Percentiles rank a stretch among this genome's conserved stretches.
Evolutionary conservation across 1,140 invertebrate species (phyloP).

Genomic region (Papilio polytes): DNA sequence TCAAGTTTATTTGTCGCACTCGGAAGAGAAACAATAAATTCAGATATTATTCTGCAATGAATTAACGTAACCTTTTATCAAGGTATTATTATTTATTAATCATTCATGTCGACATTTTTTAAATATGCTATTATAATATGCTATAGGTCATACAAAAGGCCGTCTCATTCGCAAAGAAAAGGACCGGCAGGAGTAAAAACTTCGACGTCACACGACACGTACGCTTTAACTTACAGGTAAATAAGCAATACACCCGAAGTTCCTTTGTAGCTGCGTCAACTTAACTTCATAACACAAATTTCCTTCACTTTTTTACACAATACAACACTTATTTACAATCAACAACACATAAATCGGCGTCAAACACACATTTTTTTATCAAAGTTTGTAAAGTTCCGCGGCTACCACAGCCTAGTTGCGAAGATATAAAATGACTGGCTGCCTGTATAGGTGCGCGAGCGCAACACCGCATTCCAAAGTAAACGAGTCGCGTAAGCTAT

Average conservation of each 20-base stretch:
- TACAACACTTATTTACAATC: slow-evolving; percentile 73
- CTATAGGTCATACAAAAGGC: background rate
- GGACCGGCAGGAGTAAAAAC: slow-evolving; percentile 57
- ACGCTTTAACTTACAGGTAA: slow-evolving; percentile 77
- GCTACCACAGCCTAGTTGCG: slow-evolving; percentile 60
- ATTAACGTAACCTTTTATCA: background rate
- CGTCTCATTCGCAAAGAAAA: slow-evolving; percentile 44
- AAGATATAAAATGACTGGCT: slow-evolving; percentile 76
- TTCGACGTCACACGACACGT: slow-evolving; percentile 78
- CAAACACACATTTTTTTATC: slow-evolving; percentile 78
- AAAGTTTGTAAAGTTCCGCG: slow-evolving; percentile 53
- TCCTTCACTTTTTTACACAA: slow-evolving; percentile 66
- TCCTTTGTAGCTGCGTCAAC: slow-evolving; percentile 71
- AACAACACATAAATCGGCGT: slow-evolving; percentile 66
- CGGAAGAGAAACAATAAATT: background rate
- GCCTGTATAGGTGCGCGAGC: slow-evolving; percentile 69
- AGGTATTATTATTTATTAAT: slow-evolving; percentile 7
- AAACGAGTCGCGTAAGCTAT: slow-evolving; percentile 63
- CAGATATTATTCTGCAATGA: background rate
- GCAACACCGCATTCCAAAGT: slow-evolving; percentile 78
- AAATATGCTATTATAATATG: background rate
- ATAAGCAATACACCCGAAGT: slow-evolving; percentile 68
- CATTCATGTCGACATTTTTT: background rate
- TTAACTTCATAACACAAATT: slow-evolving; percentile 79
- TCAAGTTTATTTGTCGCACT: too few species aligned